Base-by-base conservation (phyloP, 2,797 vertebrate genomes). In the Natrix natrix region DNA sequence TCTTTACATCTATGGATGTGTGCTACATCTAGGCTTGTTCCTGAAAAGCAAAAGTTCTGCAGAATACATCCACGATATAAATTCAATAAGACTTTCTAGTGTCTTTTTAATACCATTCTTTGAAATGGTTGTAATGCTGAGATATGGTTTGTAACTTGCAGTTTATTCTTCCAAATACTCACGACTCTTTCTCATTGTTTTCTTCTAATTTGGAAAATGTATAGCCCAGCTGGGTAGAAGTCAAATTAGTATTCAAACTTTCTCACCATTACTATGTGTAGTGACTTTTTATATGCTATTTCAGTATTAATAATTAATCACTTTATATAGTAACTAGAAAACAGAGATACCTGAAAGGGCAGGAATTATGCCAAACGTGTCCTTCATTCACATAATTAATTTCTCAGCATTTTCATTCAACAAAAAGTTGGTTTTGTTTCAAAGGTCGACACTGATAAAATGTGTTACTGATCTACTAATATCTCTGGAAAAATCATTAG, bases 401-500 rank as follows among this genome's bases (percentile, higher is more conserved):
- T 56, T 93, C 14, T 93, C 88, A 87, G 10, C 11, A 78, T 95
- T 52, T 54, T 87, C 74, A 61, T 87, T 93, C 89, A 0, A 52
- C 87, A 78, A 83, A 92, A 66, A 86, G 52, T 48, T 92, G 28
- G 90, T 94, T 91, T 94, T 61, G 52, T 90, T 55, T 28, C 87
- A 69, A 55, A 94, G 20, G 83, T 88, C 59, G 66, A 92, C 56
- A 88, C 28, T 94, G 90, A 91, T 91, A 60, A 91, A 92, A 91
- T 92, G 57, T 91, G 90, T 89, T 89, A 86, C 87, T 92, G n/a
- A 22, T 91, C 52, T 54, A 52, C 11, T 28, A 88, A 86, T 78
- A 13, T 28, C 88, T 90, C 93, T 88, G 95, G 20, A 55, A 56
- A 89, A 92, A 90, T n/a, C 56, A 91, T 95, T 91, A 24, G 90